Percentiles rank a stretch among this genome's conserved stretches.
Conservation (phyloP, 1,140 invertebrate genomes). For the Danaus melanippus region DNA sequence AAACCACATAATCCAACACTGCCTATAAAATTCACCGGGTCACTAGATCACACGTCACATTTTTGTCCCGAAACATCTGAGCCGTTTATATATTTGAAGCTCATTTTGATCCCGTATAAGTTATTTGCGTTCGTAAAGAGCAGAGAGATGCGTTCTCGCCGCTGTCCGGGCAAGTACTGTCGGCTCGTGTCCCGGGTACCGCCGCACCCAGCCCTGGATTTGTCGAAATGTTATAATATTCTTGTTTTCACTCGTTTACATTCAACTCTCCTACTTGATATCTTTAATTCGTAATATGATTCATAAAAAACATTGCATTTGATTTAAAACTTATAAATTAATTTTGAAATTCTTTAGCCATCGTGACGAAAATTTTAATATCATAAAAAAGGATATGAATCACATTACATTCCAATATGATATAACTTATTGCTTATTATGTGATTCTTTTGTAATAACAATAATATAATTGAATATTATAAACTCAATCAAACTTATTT, state of each 20-base stretch:
- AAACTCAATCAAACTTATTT: no score
- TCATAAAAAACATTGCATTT: no score
- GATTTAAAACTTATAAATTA: no score
- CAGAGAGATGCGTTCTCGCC: conserved; percentile 22
- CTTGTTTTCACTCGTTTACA: conserved; percentile 30
- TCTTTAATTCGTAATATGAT: no score
- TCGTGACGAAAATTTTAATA: no score
- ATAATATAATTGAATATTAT: no score
- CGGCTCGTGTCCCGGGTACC: conserved; percentile 25
- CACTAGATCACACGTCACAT: conserved; percentile 30
- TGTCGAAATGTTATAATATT: conserved; percentile 15
- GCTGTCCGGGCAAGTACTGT: conserved; percentile 44
- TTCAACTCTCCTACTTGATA: conserved; percentile 12
- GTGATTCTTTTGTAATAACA: no score
- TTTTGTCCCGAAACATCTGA: conserved; percentile 29
- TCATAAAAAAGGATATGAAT: no score
- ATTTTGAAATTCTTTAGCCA: no score
- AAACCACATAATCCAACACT: conserved; percentile 8
- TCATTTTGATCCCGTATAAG: conserved; percentile 40
- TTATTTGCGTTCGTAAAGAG: conserved; percentile 26
- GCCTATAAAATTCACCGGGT: conserved; percentile 1
- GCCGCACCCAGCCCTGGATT: conserved; percentile 31
- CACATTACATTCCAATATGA: no score
- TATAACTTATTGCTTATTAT: no score
- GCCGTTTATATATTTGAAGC: conserved; percentile 24